Conservation (phyloP, 2,797 vertebrate genomes). For the Scomberomorus guttatus region DNA sequence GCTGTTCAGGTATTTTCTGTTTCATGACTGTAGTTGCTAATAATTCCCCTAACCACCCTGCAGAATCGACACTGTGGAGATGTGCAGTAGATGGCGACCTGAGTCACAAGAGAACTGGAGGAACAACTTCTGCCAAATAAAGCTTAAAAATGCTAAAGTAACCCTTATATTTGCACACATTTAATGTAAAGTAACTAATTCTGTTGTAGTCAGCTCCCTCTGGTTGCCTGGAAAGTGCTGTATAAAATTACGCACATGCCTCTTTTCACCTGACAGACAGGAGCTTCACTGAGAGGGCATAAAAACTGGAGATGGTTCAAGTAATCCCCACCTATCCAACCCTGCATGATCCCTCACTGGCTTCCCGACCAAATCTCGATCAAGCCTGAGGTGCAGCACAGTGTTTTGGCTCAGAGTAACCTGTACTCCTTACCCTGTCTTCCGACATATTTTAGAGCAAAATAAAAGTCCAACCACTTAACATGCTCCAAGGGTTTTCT, state of each 20-base stretch:
- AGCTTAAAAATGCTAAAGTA: neutral
- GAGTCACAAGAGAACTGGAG: neutral
- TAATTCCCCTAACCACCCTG: conserved; percentile 15
- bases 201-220: neutral
- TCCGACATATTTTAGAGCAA: neutral
- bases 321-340: neutral
- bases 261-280: neutral
- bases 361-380: neutral
- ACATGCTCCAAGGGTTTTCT: neutral
- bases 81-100: neutral
- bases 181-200: neutral
- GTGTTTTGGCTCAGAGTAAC: neutral
- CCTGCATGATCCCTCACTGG: neutral
- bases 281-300: neutral
- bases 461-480: neutral
- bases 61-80: neutral
- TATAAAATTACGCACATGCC: neutral
- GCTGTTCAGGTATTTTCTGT: conserved; percentile 43
- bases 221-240: neutral
- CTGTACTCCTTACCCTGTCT: neutral
- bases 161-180: too few relatives aligned
- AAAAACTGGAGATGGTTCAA: neutral
- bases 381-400: neutral
- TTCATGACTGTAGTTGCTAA: conserved; percentile 26
- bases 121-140: neutral